These are phyloP conservation scores for Macrotis lagotis DNA, from an alignment of 2,113 vertebrate species.

Conservation along the genomic window DNA sequence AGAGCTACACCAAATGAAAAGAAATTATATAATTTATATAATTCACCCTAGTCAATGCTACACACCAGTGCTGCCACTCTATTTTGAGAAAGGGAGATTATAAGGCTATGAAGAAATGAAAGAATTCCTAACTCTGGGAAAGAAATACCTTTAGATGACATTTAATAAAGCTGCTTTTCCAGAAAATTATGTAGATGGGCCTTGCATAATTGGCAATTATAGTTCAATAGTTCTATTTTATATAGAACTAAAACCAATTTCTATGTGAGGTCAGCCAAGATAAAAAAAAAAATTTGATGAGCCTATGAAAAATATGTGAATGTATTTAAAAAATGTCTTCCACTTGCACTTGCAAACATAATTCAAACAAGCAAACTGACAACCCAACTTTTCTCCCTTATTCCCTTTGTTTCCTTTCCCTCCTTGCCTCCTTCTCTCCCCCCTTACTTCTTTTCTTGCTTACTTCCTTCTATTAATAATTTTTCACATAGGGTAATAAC, in stretches of 20 bases:
- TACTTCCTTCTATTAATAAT: neutral
- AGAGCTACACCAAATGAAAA: neutral
- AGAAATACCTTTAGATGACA: neutral
- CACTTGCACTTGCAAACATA: neutral
- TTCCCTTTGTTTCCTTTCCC: too few species aligned
- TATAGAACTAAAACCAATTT: neutral
- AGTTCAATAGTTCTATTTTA: neutral
- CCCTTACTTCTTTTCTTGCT: too few species aligned
- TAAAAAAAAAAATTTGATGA: too few species aligned
- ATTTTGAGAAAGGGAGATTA: neutral
- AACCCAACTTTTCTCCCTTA: neutral
- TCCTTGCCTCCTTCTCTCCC: too few species aligned
- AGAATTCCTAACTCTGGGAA: neutral
- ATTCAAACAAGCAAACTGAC: neutral
- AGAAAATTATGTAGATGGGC: neutral
- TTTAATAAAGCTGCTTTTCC: neutral
- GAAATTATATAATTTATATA: neutral
- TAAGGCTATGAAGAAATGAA: neutral
- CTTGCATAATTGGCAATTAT: neutral
- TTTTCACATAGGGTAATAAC: neutral
- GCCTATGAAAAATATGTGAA: too few species aligned
- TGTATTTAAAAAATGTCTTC: neutral
- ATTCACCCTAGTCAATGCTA: neutral
- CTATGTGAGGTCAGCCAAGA: neutral
- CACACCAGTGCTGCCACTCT: neutral